Conservation (phyloP, 1,140 invertebrate genomes). For the Stenopsyche tienmushanensis region DNA sequence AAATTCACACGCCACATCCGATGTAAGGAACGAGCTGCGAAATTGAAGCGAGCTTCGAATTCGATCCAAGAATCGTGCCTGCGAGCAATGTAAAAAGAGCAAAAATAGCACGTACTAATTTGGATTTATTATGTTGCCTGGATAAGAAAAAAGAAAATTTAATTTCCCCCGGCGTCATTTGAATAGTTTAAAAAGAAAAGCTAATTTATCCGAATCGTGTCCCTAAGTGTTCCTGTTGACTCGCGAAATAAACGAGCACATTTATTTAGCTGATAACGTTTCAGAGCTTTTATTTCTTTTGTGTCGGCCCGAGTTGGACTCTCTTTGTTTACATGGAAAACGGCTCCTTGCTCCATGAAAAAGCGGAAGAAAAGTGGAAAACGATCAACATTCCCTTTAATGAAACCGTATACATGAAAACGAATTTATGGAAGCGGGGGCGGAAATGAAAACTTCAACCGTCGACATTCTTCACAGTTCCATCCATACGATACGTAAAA, state of each 20-base stretch:
- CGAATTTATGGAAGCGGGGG: too few species aligned
- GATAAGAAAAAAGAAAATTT: neutral
- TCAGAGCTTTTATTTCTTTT: neutral
- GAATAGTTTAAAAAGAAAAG: slow-evolving; percentile 10
- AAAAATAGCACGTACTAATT: neutral
- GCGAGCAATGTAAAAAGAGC: neutral
- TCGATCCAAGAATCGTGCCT: neutral
- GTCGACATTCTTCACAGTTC: too few species aligned
- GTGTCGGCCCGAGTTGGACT: neutral
- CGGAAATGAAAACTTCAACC: too few species aligned
- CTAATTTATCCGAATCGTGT: slow-evolving; percentile 19
- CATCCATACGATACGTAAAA: too few species aligned
- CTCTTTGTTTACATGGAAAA: slow-evolving; percentile 6
- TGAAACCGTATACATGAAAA: too few species aligned
- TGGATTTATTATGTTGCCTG: neutral
- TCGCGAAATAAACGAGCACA: slow-evolving; percentile 19
- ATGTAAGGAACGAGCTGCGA: too few species aligned
- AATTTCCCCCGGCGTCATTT: neutral
- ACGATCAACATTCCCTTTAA: too few species aligned
- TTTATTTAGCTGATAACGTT: slow-evolving; percentile 12
- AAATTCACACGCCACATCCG: too few species aligned
- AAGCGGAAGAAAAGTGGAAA: too few species aligned
- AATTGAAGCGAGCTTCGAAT: too few species aligned
- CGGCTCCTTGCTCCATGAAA: too few species aligned
- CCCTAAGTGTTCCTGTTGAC: slow-evolving; percentile 6